Conservation (phyloP, 2,113 vertebrate genomes). For the Myotis brandtii region DNA sequence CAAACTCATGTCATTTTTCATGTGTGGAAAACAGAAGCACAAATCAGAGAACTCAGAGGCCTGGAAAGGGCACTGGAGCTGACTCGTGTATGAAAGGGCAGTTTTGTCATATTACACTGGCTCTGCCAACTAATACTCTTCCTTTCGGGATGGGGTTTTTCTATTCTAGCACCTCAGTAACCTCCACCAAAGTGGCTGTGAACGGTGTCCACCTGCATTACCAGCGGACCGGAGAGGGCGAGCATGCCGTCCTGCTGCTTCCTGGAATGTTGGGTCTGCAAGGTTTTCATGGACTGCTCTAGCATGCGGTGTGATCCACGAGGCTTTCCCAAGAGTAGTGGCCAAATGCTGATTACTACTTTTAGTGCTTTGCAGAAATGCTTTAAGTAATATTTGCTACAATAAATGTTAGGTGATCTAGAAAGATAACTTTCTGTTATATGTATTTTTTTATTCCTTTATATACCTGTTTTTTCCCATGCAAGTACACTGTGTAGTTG, state of each 20-base stretch:
- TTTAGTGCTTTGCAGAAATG: background rate
- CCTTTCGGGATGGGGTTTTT: slow-evolving; percentile 18
- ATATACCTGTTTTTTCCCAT: background rate
- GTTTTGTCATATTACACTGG: background rate
- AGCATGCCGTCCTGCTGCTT: slow-evolving; percentile 91
- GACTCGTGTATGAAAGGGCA: too few species aligned
- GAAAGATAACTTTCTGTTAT: background rate
- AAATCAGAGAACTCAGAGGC: background rate
- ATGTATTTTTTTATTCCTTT: background rate
- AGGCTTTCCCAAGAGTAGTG: background rate
- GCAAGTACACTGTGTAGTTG: background rate
- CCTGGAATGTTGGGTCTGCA: slow-evolving; percentile 94
- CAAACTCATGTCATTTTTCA: background rate
- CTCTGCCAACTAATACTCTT: slow-evolving; percentile 40
- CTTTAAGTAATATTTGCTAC: background rate
- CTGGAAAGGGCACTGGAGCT: too few species aligned
- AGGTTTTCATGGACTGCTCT: background rate
- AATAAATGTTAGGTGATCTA: background rate
- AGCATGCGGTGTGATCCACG: background rate
- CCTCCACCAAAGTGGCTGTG: slow-evolving; percentile 87
- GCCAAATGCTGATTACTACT: background rate
- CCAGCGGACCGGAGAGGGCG: slow-evolving; percentile 89
- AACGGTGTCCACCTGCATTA: slow-evolving; percentile 93
- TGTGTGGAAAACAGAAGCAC: background rate
- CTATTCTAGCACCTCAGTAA: slow-evolving; percentile 86